Percentiles rank a stretch among this genome's conserved stretches.
Conservation (phyloP, 2,113 vertebrate genomes). For the Gyps fulvus region DNA sequence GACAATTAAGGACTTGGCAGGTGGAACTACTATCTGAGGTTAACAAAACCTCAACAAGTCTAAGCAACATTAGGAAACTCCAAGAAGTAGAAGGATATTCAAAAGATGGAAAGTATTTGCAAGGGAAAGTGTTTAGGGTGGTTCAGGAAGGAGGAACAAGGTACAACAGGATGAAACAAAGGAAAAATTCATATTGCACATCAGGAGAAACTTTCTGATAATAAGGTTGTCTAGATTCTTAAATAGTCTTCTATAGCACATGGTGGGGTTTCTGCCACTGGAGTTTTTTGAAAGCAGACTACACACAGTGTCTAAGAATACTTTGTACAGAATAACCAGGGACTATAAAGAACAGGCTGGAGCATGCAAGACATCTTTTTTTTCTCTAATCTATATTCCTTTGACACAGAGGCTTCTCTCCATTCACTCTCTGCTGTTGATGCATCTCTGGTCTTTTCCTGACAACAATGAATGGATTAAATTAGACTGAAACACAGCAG, state of each 20-base stretch:
- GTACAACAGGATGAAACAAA: not conserved
- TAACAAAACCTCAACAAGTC: conserved; percentile 25
- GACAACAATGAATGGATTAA: not conserved
- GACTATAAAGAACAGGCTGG: not conserved
- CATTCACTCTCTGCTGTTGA: not conserved
- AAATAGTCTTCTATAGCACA: not conserved
- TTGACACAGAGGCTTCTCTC: not conserved
- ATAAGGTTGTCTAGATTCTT: not conserved
- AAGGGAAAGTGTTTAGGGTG: not conserved
- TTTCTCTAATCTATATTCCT: not conserved
- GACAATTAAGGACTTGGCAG: not conserved
- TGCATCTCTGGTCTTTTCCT: not conserved
- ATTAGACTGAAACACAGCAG: not conserved
- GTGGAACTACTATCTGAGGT: not conserved
- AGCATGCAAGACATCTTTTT: not conserved
- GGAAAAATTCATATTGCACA: not conserved
- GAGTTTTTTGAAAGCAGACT: not conserved
- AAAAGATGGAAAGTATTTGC: conserved; percentile 16
- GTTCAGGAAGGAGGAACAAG: not conserved
- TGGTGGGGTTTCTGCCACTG: not conserved
- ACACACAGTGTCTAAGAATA: not conserved
- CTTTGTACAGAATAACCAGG: not conserved
- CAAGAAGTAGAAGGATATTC: not conserved
- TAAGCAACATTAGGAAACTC: not conserved
- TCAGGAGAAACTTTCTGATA: not conserved